Evolutionary conservation across 2,113 vertebrate genomes (phyloP).

Genomic region (Hyla sarda): DNA sequence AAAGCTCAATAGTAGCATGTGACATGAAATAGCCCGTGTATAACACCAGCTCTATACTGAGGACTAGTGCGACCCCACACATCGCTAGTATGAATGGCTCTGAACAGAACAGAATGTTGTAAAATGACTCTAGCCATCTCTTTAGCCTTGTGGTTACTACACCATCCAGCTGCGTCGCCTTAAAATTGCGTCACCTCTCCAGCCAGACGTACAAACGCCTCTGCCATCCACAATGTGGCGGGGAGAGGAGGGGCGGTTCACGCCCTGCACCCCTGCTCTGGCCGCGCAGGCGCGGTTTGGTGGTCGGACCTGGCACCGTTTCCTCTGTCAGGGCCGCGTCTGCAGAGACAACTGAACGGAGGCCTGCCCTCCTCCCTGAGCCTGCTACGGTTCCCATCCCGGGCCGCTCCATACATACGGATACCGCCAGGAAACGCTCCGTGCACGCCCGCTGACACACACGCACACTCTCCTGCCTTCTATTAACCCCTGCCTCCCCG

Average conservation of each 20-base stretch:
- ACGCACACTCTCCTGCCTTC: neutral
- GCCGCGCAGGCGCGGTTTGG: constrained; percentile 39
- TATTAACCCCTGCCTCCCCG: neutral
- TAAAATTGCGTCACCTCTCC: neutral
- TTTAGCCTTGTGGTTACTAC: too few relatives aligned
- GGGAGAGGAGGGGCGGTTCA: neutral
- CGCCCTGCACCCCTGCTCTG: constrained; percentile 27
- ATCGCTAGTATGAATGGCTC: too few relatives aligned
- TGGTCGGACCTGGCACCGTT: constrained; percentile 36
- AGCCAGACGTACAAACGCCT: neutral
- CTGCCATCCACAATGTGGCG: constrained; percentile 46
- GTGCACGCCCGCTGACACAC: neutral
- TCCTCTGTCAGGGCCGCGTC: constrained; percentile 59
- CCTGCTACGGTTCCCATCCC: neutral
- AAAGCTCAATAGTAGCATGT: too few relatives aligned
- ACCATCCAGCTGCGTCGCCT: neutral
- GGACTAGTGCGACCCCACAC: too few relatives aligned
- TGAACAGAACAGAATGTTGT: neutral
- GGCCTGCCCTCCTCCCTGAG: constrained; percentile 9
- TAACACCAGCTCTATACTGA: too few relatives aligned
- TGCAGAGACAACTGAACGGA: constrained; percentile 39
- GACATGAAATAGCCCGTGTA: too few relatives aligned
- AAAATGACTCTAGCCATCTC: neutral
- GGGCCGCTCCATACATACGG: neutral
- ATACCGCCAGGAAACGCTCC: neutral